Conservation (phyloP, 2,888 invertebrate genomes). For the Mesorhabditis belari region DNA sequence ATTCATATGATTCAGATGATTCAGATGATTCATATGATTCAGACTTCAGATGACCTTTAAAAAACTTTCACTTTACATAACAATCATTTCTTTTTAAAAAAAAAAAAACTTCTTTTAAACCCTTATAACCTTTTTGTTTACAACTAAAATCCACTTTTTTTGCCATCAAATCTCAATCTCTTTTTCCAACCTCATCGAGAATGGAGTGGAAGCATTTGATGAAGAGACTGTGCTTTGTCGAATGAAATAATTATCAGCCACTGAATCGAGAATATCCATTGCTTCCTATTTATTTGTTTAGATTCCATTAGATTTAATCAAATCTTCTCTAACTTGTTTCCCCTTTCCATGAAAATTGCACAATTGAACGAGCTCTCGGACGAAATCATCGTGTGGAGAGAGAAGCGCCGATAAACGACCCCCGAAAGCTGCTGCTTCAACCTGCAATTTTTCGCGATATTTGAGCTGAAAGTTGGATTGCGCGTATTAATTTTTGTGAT, state of each 20-base stretch:
- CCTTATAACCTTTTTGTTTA: too few species aligned
- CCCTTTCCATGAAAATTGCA: slow-evolving; percentile 45
- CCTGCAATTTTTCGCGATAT: too few species aligned
- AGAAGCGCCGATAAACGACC: slow-evolving; percentile 12
- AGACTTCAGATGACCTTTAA: too few species aligned
- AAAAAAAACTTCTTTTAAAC: too few species aligned
- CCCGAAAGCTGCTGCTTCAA: not conserved
- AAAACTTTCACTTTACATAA: too few species aligned
- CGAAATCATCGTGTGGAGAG: slow-evolving; percentile 40
- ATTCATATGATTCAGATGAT: too few species aligned
- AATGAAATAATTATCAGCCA: not conserved
- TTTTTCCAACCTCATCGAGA: too few species aligned
- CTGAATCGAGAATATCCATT: not conserved
- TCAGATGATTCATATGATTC: too few species aligned
- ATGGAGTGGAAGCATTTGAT: too few species aligned
- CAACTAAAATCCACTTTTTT: too few species aligned
- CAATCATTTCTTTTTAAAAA: too few species aligned
- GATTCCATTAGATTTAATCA: not conserved
- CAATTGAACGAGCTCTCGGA: slow-evolving; percentile 43
- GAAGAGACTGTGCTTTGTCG: not conserved
- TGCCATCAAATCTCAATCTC: too few species aligned
- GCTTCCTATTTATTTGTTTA: slow-evolving; percentile 3
- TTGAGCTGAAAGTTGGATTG: not conserved
- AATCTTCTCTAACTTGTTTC: slow-evolving; percentile 18
- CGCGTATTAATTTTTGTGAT: not conserved